These are phyloP conservation scores for Hyles lineata DNA, from an alignment of 2,888 invertebrate genomes.

Conservation along the genomic window DNA sequence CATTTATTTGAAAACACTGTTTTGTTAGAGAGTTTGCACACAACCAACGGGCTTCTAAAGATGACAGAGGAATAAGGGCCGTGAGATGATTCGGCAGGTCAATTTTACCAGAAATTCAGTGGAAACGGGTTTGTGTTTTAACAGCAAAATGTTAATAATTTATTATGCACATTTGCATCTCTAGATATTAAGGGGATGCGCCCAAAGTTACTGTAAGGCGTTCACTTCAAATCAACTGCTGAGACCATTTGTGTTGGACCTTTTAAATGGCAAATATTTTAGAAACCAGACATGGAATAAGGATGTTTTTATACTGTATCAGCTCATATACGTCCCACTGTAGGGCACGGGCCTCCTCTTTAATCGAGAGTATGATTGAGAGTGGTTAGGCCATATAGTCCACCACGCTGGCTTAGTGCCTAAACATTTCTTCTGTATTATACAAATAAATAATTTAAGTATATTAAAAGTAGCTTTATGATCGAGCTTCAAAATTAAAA, in stretches of 20 bases:
- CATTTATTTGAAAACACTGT: not conserved
- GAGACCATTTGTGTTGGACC: not conserved
- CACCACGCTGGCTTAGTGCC: no score
- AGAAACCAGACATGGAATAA: no score
- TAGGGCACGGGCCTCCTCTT: no score
- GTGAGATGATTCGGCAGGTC: not conserved
- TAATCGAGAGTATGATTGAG: no score
- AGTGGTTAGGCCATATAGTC: no score
- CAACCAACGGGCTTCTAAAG: not conserved
- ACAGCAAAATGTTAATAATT: constrained; percentile 13
- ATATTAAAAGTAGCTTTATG: no score
- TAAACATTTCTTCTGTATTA: no score
- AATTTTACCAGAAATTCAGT: not conserved
- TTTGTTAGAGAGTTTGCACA: not conserved
- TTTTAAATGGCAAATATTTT: not conserved
- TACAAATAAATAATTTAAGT: no score
- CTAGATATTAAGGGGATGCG: constrained; percentile 5
- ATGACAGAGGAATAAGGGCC: not conserved
- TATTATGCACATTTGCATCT: constrained; percentile 4
- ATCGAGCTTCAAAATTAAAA: no score
- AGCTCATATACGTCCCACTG: no score
- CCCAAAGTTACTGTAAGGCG: not conserved
- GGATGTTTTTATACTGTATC: no score
- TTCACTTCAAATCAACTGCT: not conserved
- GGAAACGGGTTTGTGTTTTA: constrained; percentile 17